Base-by-base conservation (phyloP, 2,113 vertebrate species). In the Perca flavescens region DNA sequence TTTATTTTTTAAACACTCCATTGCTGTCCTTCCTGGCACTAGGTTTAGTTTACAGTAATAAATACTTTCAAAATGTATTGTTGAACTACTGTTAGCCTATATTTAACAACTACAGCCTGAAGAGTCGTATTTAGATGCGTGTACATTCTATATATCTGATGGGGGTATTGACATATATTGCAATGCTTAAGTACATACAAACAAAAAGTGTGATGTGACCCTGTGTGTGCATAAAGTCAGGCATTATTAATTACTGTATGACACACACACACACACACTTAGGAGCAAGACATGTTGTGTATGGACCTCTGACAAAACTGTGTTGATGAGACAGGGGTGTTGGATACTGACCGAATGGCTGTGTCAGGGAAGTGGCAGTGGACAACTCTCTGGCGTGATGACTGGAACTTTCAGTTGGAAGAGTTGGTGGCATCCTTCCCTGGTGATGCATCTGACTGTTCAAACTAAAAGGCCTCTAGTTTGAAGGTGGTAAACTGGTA, bases 161-260 rank as follows among this genome's bases (percentile, higher is more conserved):
- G 77, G 85, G 80, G 84, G 86, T 92, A 93, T 92, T 91, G 91
- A 93, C 89, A 93, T 91, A 93, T 93, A 92, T 92, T 67, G 91
- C 93, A 92, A 94, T 94, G 92, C 74, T 90, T 88, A 71, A 80
- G 28, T 86, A 85, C 79, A 85, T 25, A 89, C 73, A 49, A 73
- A 19, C 22, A 54, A 28, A 75, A 61, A 72, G 56, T 46, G 70
- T 68, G 61, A 47, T 46, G 76, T 5, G 43, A 69, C 40, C 65
- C 46, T 46, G 71, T 85, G 89, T 91, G 78, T 86, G 82, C 36
- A 74, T 60, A 31, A 50, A 74, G 76, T 73, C 76, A 60, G 56
- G 73, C 62, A 60, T 54, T n/a, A 63, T 34, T 56, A 36, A 19
- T 28, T 28, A 13, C 36, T 61, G 52, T 50, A 61, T 79, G 84